These are phyloP conservation scores for Cydia splendana DNA, from an alignment of 1,140 invertebrate genomes.

Conservation along the genomic window DNA sequence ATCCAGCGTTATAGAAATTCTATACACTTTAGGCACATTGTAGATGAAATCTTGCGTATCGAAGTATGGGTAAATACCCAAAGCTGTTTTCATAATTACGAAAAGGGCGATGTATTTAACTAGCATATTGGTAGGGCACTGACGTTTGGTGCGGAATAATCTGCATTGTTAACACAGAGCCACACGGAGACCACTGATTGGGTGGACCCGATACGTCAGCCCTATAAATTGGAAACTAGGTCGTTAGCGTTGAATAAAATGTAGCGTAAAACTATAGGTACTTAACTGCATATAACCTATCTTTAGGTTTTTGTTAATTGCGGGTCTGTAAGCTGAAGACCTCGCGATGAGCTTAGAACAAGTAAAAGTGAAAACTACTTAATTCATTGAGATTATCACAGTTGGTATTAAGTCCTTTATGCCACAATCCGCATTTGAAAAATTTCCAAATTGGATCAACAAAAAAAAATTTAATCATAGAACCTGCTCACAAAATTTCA, in stretches of 20 bases:
- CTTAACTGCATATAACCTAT: too few species aligned
- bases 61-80: constrained; percentile 69
- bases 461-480: too few species aligned
- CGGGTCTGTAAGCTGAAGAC: too few species aligned
- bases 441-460: too few species aligned
- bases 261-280: neutral
- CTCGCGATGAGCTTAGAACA: too few species aligned
- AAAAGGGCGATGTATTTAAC: constrained; percentile 52
- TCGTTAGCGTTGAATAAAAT: constrained; percentile 11
- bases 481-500: too few species aligned
- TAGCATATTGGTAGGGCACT: constrained; percentile 61
- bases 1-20: constrained; percentile 68
- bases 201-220: constrained; percentile 36
- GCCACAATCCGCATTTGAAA: too few species aligned
- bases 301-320: too few species aligned
- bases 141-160: constrained; percentile 37
- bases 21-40: constrained; percentile 72
- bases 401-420: too few species aligned
- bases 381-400: too few species aligned
- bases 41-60: constrained; percentile 76
- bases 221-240: constrained; percentile 4
- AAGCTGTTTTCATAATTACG: constrained; percentile 35
- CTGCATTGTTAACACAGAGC: constrained; percentile 43
- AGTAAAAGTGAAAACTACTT: too few species aligned
- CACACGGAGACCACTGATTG: constrained; percentile 62